Conservation (phyloP, 2,888 invertebrate species). For the Himalopsyche anomala region DNA sequence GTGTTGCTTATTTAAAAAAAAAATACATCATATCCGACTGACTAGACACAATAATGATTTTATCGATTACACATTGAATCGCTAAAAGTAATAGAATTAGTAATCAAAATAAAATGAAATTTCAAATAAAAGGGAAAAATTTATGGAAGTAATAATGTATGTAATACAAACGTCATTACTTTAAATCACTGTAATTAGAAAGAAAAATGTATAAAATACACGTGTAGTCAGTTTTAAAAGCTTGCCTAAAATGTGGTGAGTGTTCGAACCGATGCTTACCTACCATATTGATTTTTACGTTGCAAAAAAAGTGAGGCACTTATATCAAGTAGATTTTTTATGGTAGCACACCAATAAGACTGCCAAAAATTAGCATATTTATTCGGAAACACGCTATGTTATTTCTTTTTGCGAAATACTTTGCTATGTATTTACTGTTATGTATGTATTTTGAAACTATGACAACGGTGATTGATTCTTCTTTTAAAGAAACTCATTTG, state of each 20-base stretch:
- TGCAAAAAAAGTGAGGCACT: conserved; percentile 3
- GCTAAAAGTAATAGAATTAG: too few species aligned
- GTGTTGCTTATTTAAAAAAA: too few species aligned
- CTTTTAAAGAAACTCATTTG: too few species aligned
- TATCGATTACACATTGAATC: too few species aligned
- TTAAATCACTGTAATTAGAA: background rate
- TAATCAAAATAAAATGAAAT: too few species aligned
- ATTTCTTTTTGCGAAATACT: background rate
- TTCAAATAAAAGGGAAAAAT: too few species aligned
- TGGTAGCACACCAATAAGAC: background rate
- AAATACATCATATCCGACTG: too few species aligned
- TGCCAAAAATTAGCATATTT: background rate
- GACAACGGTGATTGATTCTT: background rate
- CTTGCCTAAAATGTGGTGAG: background rate
- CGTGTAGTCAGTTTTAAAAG: background rate
- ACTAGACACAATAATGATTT: too few species aligned
- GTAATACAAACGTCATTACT: background rate
- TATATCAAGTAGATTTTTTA: background rate
- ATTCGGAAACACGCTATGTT: background rate
- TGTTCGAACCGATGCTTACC: background rate
- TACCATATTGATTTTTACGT: background rate
- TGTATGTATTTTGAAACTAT: too few species aligned
- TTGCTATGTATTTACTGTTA: background rate
- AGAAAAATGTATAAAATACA: background rate
- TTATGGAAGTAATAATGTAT: background rate